Base-by-base conservation (phyloP, 2,888 invertebrate species). In the Ectemnius continuus region DNA sequence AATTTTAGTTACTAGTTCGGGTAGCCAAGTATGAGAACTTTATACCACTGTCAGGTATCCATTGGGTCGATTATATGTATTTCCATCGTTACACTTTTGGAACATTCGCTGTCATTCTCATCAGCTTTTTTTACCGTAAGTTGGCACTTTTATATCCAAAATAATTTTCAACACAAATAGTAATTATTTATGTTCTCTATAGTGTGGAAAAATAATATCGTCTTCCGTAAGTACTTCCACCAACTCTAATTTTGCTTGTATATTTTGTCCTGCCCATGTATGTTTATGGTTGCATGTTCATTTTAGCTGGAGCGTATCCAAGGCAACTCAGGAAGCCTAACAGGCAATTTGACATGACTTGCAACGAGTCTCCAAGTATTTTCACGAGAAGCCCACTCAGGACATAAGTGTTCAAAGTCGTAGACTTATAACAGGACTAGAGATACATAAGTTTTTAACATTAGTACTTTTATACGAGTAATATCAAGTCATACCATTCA, bases 121-220 rank as follows among this genome's bases (percentile, higher is more conserved):
- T 89, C 11, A 88, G 89, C 11, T 84, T 88, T 59, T 87, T 89
- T 67, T 90, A 89, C 46, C 80, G 90, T 90, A 83, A 88, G 87
- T 83, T 5, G 58, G 20, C 60, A 45, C 14, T 66, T 14, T 26
- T 62, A 57, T 57, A 46, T 26, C 5, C 6, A 36, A 36, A 48
- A 23, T 11, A 5, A 14, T 46, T 23, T n/a, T 16, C 6, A 3
- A 52, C 47, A 14, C 58, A 23, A 11, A 13, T 18, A n/a, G 48
- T 11, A 6, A 36, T 36, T 48, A 59, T 26, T 16, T 47, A 23
- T 65, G 23, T 46, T 59, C 16, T 75, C 78, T 61, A 23, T 3
- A 90, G 90, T 89, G 64, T 90, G 89, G 89, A 90, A 86, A 76
- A 88, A 87, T 67, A 90, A 86, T 72, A 82, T 90, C 65, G 78